These are phyloP conservation scores for Phasia obesa DNA, from an alignment of 2,888 invertebrate genomes.

Conservation along the genomic window DNA sequence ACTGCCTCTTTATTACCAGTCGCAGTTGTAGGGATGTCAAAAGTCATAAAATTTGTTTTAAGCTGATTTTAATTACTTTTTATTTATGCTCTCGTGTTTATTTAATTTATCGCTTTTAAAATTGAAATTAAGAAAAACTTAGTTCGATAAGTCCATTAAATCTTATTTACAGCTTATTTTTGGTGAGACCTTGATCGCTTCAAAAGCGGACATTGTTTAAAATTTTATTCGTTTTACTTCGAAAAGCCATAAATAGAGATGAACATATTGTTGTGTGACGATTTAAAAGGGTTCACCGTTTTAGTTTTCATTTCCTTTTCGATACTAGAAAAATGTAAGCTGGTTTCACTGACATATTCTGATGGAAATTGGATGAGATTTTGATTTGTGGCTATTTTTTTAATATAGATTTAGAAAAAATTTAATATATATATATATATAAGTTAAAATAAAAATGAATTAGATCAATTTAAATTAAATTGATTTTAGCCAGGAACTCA, in stretches of 20 bases:
- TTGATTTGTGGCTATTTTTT: no score
- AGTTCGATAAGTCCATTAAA: conserved; percentile 41
- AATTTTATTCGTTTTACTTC: neutral
- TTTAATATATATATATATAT: no score
- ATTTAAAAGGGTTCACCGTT: conserved; percentile 1
- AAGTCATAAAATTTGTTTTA: conserved; percentile 68
- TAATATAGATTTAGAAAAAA: no score
- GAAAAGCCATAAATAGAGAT: conserved; percentile 39
- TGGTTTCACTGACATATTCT: neutral
- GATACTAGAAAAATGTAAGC: neutral
- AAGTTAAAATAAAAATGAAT: no score
- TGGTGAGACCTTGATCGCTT: neutral
- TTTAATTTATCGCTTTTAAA: conserved; percentile 58
- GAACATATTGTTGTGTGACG: neutral
- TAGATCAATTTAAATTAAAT: no score
- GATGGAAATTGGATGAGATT: no score
- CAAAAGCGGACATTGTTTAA: neutral
- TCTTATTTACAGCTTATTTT: conserved; percentile 62
- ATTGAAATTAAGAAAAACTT: conserved; percentile 7
- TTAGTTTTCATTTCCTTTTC: neutral
- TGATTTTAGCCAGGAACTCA: no score
- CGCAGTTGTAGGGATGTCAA: conserved; percentile 8
- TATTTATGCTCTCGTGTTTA: conserved; percentile 34
- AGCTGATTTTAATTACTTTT: conserved; percentile 65
- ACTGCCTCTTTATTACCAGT: neutral